Conservation (phyloP, 2,888 invertebrate species). For the Luffia ferchaultella region DNA sequence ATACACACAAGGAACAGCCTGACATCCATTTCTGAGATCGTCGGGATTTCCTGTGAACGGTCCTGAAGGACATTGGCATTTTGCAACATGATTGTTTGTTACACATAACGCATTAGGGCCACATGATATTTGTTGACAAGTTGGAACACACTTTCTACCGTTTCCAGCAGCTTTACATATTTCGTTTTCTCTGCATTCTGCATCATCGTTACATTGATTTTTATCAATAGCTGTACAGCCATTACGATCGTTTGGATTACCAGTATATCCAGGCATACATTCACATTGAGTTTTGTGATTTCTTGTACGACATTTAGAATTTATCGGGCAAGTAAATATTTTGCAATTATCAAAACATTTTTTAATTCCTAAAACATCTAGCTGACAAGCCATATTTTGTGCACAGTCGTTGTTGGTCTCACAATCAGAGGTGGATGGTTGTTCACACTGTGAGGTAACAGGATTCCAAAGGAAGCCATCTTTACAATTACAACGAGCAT, state of each 20-base stretch:
- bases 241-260: conserved; percentile 89
- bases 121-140: conserved; percentile 80
- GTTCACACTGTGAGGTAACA: conserved; percentile 80
- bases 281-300: conserved; percentile 82
- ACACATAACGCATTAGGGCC: conserved; percentile 89
- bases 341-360: conserved; percentile 83
- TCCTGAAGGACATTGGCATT: conserved; percentile 90
- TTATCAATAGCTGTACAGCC: conserved; percentile 80
- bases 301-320: conserved; percentile 80
- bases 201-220: conserved; percentile 81
- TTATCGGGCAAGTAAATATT: conserved; percentile 83
- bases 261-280: conserved; percentile 83
- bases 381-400: conserved; percentile 74
- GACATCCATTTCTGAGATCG: conserved; percentile 76
- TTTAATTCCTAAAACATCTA: conserved; percentile 85
- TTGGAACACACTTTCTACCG: conserved; percentile 74
- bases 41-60: conserved; percentile 87
- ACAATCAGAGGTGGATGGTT: conserved; percentile 88
- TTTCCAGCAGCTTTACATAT: conserved; percentile 73
- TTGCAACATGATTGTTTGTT: conserved; percentile 88
- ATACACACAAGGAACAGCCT: conserved; percentile 85
- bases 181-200: conserved; percentile 85
- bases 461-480: conserved; percentile 86
- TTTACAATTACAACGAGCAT: conserved; percentile 82
- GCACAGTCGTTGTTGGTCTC: conserved; percentile 74